Percentiles rank a stretch among this genome's conserved stretches.
Evolutionary conservation across 2,113 vertebrate genomes (phyloP).

Genomic region (Coreoperca whiteheadi): DNA sequence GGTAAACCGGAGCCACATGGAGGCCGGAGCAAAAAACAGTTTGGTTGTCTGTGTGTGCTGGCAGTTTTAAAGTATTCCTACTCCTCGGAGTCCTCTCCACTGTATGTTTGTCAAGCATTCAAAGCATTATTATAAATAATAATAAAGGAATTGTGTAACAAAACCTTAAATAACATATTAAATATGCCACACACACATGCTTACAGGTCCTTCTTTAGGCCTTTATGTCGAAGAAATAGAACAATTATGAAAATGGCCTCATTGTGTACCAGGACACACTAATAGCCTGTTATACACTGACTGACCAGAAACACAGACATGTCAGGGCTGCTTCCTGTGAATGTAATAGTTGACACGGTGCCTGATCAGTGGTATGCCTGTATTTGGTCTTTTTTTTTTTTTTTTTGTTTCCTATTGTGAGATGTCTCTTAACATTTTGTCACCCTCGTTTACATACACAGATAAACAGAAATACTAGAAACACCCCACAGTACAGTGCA

Average conservation of each 20-base stretch:
- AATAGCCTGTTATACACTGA: too few relatives aligned
- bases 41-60: neutral
- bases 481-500: neutral
- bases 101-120: neutral
- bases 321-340: neutral
- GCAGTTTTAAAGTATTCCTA: too few relatives aligned
- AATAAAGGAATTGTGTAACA: neutral
- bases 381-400: neutral
- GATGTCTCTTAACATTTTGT: neutral
- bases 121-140: neutral
- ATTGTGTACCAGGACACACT: neutral
- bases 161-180: too few relatives aligned
- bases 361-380: neutral
- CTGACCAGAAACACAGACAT: neutral
- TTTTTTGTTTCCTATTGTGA: too few relatives aligned
- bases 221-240: neutral
- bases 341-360: neutral
- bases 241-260: neutral
- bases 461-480: neutral
- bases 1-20: conserved; percentile 17
- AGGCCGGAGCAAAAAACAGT: neutral
- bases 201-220: neutral
- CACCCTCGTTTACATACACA: neutral
- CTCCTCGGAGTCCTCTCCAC: too few relatives aligned
- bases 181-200: neutral